These are phyloP conservation scores for Dorcus hopei DNA, from an alignment of 2,888 invertebrate genomes.

Conservation along the genomic window DNA sequence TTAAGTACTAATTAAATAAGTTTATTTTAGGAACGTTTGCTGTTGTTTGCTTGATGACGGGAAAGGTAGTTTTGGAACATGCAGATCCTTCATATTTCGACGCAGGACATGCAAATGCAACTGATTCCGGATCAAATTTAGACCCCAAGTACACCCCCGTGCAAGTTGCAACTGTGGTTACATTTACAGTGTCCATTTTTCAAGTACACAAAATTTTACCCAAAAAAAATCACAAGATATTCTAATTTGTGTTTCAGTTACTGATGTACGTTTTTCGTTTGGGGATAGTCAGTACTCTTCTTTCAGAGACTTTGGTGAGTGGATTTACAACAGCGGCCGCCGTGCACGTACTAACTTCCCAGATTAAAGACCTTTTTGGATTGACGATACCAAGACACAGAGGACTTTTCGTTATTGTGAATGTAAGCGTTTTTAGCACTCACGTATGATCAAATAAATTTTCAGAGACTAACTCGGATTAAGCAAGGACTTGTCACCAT, in stretches of 20 bases:
- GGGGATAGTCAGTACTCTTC: conserved; percentile 58
- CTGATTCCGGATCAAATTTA: conserved; percentile 10
- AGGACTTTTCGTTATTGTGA: conserved; percentile 59
- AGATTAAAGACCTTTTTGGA: conserved; percentile 62
- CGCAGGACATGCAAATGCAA: conserved; percentile 16
- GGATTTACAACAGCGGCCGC: conserved; percentile 74
- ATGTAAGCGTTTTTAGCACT: conserved; percentile 46
- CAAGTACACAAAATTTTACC: conserved; percentile 55
- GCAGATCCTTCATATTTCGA: conserved; percentile 38
- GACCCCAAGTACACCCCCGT: conserved; percentile 48
- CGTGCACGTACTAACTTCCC: conserved; percentile 67
- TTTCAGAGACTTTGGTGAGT: conserved; percentile 66
- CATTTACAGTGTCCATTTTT: conserved; percentile 70
- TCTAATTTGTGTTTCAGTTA: conserved; percentile 48
- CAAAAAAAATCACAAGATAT: too few relatives aligned
- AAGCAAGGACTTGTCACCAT: too few relatives aligned
- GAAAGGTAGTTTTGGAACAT: conserved; percentile 64
- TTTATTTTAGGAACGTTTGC: conserved; percentile 69
- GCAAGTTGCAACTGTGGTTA: conserved; percentile 73
- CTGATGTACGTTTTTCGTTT: conserved; percentile 62
- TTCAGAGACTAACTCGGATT: neutral
- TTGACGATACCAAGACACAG: conserved; percentile 54
- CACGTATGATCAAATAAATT: neutral
- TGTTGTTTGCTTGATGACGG: conserved; percentile 86
- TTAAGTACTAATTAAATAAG: too few relatives aligned